Evolutionary conservation across 2,113 vertebrate genomes (phyloP).

Genomic region (Neogale vison): DNA sequence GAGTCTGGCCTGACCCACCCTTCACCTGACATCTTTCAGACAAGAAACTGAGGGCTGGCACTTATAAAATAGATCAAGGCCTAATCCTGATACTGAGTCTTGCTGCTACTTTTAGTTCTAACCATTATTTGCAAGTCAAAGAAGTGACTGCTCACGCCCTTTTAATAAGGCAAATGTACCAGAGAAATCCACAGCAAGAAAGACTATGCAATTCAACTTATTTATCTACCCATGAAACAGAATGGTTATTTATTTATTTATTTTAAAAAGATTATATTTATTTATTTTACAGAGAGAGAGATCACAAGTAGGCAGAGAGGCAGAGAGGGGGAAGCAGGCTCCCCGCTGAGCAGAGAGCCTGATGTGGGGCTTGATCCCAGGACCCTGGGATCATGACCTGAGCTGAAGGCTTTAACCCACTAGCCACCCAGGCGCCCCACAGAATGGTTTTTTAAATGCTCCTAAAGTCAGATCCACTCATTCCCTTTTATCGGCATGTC

Average conservation of each 20-base stretch:
- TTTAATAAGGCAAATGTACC: neutral
- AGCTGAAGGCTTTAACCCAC: too few relatives aligned
- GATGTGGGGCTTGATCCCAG: too few relatives aligned
- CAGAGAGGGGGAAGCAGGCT: too few relatives aligned
- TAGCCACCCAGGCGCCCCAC: neutral
- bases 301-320: too few relatives aligned
- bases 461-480: neutral
- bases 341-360: too few relatives aligned
- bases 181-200: neutral
- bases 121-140: slow-evolving; percentile 12
- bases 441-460: neutral
- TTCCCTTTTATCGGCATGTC: neutral
- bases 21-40: neutral
- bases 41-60: neutral
- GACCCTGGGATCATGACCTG: too few relatives aligned
- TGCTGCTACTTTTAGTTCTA: neutral
- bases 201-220: neutral
- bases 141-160: neutral
- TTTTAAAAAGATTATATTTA: too few relatives aligned
- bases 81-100: neutral
- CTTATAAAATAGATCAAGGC: neutral
- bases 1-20: neutral
- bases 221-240: neutral
- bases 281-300: too few relatives aligned
- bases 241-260: too few relatives aligned